A percentile compares a stretch with the other conserved stretches of the same genome.
Evolutionary conservation across 2,113 vertebrate genomes (phyloP).

Genomic region (Megaleporinus macrocephalus): DNA sequence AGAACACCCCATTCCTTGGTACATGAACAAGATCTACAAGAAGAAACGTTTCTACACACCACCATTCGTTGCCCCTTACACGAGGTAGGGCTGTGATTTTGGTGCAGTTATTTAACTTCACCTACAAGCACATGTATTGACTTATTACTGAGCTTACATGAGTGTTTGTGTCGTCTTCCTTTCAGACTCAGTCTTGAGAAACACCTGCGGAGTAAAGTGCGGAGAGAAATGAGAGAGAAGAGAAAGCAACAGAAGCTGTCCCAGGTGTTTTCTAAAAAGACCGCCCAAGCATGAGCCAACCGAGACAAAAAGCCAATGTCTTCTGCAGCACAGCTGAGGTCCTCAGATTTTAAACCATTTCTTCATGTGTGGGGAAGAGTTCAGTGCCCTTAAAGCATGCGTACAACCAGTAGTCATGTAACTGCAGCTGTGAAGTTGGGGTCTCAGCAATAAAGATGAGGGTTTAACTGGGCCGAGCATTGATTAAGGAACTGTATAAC

Average conservation of each 20-base stretch:
- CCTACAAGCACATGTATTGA: neutral
- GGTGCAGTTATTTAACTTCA: neutral
- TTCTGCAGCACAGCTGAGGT: neutral
- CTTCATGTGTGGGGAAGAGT: neutral
- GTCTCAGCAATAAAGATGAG: neutral
- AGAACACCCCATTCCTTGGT: constrained; percentile 93
- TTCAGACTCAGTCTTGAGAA: constrained; percentile 87
- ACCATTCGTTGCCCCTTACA: constrained; percentile 80
- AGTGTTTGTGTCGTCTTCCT: constrained; percentile 32
- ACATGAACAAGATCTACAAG: constrained; percentile 87
- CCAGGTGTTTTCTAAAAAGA: constrained; percentile 78
- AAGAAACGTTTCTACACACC: constrained; percentile 85
- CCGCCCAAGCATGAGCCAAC: constrained; percentile 50
- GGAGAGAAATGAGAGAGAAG: constrained; percentile 65
- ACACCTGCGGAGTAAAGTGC: constrained; percentile 63
- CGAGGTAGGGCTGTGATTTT: constrained; percentile 78
- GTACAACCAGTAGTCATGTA: neutral
- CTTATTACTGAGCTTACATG: neutral
- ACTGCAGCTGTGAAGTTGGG: neutral
- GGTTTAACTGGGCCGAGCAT: neutral
- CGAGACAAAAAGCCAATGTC: neutral
- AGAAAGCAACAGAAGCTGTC: constrained; percentile 66
- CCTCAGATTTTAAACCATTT: neutral
- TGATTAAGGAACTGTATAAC: neutral
- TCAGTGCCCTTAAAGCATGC: no score